Conservation (phyloP, 92 coral and sea anemone genomes). For the Porites lobata region DNA sequence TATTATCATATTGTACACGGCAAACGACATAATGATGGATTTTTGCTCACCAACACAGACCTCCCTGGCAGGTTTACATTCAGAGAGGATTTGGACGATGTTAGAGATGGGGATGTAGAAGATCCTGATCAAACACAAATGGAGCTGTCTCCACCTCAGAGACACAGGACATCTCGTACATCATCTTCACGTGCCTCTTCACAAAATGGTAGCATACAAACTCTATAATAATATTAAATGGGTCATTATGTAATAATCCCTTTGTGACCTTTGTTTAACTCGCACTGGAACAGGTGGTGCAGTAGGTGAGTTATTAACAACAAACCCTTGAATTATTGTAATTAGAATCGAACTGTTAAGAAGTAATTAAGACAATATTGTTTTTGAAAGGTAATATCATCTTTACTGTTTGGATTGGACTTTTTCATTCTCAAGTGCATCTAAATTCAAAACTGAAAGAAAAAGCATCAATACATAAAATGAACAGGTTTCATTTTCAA, state of each 20-base stretch:
- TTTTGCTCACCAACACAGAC: conserved; percentile 42
- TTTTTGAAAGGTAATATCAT: too few relatives aligned
- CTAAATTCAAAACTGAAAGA: too few relatives aligned
- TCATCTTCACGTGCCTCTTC: conserved; percentile 25
- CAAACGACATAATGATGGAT: conserved; percentile 58
- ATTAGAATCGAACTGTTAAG: too few relatives aligned
- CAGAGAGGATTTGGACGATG: conserved; percentile 33
- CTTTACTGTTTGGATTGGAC: too few relatives aligned
- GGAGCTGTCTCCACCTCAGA: conserved; percentile 36
- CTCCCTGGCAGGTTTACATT: conserved; percentile 54
- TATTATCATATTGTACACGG: conserved; percentile 89
- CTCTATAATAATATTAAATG: neutral
- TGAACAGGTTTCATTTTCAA: too few relatives aligned
- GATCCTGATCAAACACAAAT: conserved; percentile 14
- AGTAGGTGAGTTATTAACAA: too few relatives aligned
- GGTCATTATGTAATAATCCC: neutral
- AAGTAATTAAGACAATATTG: too few relatives aligned
- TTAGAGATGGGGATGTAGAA: neutral
- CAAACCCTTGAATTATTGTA: too few relatives aligned
- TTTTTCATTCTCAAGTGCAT: too few relatives aligned
- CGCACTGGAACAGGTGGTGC: too few relatives aligned
- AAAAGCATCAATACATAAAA: too few relatives aligned
- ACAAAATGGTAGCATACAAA: conserved; percentile 31
- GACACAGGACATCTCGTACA: conserved; percentile 18
- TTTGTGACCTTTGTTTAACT: too few relatives aligned